Evolutionary conservation across 2,797 vertebrate species (phyloP).

Genomic region (Betta splendens): DNA sequence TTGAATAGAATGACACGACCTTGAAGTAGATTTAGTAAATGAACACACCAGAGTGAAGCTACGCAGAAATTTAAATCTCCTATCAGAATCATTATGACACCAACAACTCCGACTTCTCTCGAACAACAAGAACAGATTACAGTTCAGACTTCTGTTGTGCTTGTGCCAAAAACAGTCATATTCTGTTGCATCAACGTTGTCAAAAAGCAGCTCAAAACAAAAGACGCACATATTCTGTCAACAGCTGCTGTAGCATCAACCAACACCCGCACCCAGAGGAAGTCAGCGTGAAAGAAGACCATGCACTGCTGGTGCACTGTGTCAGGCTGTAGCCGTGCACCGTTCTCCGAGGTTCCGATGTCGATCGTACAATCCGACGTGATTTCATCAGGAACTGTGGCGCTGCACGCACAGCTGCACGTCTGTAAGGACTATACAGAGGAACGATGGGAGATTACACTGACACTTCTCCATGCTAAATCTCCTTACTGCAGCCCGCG

Average conservation of each 20-base stretch:
- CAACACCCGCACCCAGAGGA: constrained; percentile 1
- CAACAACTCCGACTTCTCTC: not conserved
- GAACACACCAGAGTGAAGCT: not conserved
- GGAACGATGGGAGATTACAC: constrained; percentile 64
- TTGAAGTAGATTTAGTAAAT: constrained; percentile 11
- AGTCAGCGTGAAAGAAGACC: not conserved
- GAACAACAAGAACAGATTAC: constrained; percentile 11
- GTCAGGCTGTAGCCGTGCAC: not conserved
- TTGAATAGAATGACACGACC: constrained; percentile 33
- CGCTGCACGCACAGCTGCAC: constrained; percentile 13
- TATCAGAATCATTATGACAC: not conserved
- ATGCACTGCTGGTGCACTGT: not conserved
- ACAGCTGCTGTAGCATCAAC: constrained; percentile 6
- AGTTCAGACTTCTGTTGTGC: constrained; percentile 20
- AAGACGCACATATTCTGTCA: not conserved
- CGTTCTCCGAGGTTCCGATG: not conserved
- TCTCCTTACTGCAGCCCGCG: constrained; percentile 67
- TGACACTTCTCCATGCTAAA: constrained; percentile 66
- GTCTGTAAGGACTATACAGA: constrained; percentile 37
- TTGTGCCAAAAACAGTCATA: not conserved
- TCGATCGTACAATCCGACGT: constrained; percentile 12
- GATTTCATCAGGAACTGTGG: constrained; percentile 8
- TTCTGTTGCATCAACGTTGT: constrained; percentile 7
- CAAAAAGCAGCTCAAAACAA: not conserved
- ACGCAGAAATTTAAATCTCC: not conserved